These are phyloP conservation scores for Hypena proboscidalis DNA, from an alignment of 2,888 invertebrate genomes.

Conservation along the genomic window DNA sequence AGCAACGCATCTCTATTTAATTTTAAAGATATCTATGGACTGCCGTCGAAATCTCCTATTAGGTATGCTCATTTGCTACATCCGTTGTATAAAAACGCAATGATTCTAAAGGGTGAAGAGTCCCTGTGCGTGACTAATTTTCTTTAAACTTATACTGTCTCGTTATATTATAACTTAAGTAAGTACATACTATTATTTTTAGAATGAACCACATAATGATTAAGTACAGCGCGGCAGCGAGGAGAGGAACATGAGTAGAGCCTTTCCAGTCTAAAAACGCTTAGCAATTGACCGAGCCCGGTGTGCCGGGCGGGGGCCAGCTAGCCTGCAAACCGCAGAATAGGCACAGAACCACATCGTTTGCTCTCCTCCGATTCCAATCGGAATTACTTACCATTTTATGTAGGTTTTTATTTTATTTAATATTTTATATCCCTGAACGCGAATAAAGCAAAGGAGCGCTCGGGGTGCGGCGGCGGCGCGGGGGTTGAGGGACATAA, in stretches of 20 bases:
- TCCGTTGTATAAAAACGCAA: too few relatives aligned
- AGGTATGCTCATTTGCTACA: too few relatives aligned
- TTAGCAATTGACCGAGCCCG: conserved; percentile 27
- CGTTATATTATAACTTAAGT: background rate
- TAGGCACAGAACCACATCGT: conserved; percentile 70
- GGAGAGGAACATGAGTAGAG: conserved; percentile 13
- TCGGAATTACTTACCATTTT: conserved; percentile 81
- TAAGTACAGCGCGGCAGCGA: conserved; percentile 7
- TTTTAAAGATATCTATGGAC: too few relatives aligned
- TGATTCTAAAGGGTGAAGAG: conserved; percentile 3
- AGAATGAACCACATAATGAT: conserved; percentile 17
- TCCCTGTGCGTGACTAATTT: conserved; percentile 16
- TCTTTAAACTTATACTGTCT: background rate
- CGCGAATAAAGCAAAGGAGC: conserved; percentile 70
- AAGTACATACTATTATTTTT: conserved; percentile 42
- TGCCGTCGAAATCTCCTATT: too few relatives aligned
- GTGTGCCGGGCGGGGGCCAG: too few relatives aligned
- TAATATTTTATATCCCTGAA: conserved; percentile 80
- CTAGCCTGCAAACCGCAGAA: conserved; percentile 70
- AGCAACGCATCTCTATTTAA: too few relatives aligned
- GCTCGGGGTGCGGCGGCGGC: conserved; percentile 56
- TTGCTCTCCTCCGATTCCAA: conserved; percentile 72
- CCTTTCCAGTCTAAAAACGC: conserved; percentile 20
- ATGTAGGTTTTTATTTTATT: conserved; percentile 84
- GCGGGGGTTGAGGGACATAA: conserved; percentile 80